Percentiles rank a stretch among this genome's conserved stretches.
phyloP scores from a whole-genome alignment of 2,113 vertebrate species.

The Heteronetta atricapilla region DNA sequence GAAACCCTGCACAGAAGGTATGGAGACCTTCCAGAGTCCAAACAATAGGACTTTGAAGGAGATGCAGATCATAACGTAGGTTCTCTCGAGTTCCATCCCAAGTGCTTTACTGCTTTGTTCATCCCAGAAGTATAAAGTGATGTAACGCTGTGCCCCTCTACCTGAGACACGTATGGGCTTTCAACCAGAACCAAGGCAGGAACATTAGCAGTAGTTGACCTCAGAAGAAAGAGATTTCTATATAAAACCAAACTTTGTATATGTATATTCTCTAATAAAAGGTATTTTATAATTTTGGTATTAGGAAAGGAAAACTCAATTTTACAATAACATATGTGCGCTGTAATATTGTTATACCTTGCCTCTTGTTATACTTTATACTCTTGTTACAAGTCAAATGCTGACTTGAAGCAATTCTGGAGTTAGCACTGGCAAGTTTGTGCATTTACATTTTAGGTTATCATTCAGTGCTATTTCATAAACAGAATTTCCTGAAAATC shows the following conservation, averaged over 20 bases:
- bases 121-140: background rate
- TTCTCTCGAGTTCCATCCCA: background rate
- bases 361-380: no score
- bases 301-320: background rate
- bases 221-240: background rate
- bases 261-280: background rate
- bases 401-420: background rate
- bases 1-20: background rate
- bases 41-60: background rate
- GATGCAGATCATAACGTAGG: background rate
- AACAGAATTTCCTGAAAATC: background rate
- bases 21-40: background rate
- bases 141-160: background rate
- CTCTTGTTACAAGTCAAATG: no score
- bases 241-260: background rate
- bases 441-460: background rate
- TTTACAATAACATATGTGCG: background rate
- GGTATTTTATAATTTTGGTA: background rate
- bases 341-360: background rate
- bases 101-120: background rate
- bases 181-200: background rate
- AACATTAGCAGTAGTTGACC: background rate
- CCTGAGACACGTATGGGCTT: accelerated
- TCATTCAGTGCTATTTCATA: background rate
- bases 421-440: background rate